A percentile compares a stretch with the other conserved stretches of the same genome.
Conservation (phyloP, 2,888 invertebrate genomes). For the Acanthoscelides obtectus region DNA sequence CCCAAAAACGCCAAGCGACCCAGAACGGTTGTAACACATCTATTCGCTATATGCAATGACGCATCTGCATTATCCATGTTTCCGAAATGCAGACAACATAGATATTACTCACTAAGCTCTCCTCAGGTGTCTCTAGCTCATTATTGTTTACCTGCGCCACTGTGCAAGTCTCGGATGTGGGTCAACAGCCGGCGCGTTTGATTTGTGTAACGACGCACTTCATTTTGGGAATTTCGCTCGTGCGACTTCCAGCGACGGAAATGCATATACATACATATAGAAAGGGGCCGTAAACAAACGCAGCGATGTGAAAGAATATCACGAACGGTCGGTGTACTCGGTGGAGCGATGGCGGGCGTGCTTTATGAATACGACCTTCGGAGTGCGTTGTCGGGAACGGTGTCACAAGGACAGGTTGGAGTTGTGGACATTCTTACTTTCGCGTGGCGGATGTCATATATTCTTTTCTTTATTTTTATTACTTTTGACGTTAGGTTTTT, state of each 20-base stretch:
- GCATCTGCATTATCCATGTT: no score
- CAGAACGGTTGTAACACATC: no score
- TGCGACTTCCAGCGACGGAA: background rate
- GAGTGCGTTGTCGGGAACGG: background rate
- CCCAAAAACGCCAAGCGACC: no score
- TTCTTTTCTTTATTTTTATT: background rate
- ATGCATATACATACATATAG: background rate
- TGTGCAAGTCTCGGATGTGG: background rate
- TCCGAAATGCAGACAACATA: no score
- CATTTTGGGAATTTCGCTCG: background rate
- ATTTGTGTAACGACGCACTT: background rate
- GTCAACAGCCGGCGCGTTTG: background rate
- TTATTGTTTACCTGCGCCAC: background rate
- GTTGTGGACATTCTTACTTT: background rate
- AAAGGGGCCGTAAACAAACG: background rate
- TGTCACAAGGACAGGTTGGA: background rate
- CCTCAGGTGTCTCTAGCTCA: background rate
- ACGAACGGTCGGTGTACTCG: no score
- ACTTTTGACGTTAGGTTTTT: no score
- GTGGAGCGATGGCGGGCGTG: background rate
- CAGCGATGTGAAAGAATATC: background rate
- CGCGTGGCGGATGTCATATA: no score
- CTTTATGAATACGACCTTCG: background rate
- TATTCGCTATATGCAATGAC: no score
- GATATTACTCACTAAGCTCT: no score